A percentile compares a stretch with the other conserved stretches of the same genome.
Conservation (phyloP, 2,113 vertebrate species). For the Stomatorhinus ivindoensis region DNA sequence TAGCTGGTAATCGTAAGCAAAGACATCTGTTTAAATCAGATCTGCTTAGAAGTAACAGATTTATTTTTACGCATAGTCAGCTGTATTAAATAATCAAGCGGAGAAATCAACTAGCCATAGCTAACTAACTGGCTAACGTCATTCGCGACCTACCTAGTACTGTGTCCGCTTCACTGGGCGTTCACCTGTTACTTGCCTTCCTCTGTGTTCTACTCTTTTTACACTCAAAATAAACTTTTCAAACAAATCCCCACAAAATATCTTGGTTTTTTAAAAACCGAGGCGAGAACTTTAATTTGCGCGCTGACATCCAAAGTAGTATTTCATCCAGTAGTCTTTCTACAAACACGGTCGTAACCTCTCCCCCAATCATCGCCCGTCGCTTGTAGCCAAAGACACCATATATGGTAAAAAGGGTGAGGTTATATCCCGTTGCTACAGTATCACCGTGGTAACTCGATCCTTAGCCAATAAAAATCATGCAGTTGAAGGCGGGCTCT, state of each 20-base stretch:
- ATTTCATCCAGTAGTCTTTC: constrained; percentile 42
- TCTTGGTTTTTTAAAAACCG: constrained; percentile 40
- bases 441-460: constrained; percentile 57
- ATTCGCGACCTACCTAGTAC: neutral
- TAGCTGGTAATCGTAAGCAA: neutral
- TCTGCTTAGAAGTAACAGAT: neutral
- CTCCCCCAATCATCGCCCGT: constrained; percentile 52
- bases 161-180: neutral
- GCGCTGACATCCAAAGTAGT: constrained; percentile 52
- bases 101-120: constrained; percentile 5
- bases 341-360: constrained; percentile 53
- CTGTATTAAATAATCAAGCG: neutral
- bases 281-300: constrained; percentile 53
- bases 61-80: neutral
- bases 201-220: neutral
- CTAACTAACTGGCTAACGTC: neutral
- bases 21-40: neutral
- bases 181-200: constrained; percentile 27
- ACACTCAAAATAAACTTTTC: constrained; percentile 29
- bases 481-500: constrained; percentile 61
- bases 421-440: constrained; percentile 47
- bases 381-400: constrained; percentile 33
- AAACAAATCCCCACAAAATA: constrained; percentile 40
- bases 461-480: constrained; percentile 48
- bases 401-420: constrained; percentile 52